phyloP scores from a whole-genome alignment of 2,888 invertebrate species.

The Strigamia crassipes region DNA sequence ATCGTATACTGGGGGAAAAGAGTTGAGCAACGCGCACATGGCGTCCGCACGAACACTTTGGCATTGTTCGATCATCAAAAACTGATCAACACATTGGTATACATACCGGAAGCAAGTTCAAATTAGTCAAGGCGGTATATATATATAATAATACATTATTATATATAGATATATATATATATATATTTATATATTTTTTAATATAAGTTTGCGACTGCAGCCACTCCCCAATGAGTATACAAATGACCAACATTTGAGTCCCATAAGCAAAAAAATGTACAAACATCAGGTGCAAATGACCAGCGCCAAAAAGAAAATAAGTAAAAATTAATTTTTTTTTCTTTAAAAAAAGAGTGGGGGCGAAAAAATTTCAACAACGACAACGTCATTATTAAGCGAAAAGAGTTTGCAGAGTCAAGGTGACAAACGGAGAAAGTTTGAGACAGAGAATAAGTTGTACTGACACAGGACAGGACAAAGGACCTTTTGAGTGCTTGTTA shows the following conservation, averaged over 20 bases:
- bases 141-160: slow-evolving; percentile 43
- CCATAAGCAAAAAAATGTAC: slow-evolving; percentile 48
- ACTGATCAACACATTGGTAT: slow-evolving; percentile 33
- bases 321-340: background rate
- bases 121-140: slow-evolving; percentile 36
- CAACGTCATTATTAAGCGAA: background rate
- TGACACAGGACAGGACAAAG: slow-evolving; percentile 26
- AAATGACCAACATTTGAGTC: slow-evolving; percentile 46
- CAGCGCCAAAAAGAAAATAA: slow-evolving; percentile 35
- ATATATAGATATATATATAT: slow-evolving; percentile 45
- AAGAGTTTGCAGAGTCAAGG: slow-evolving; percentile 4
- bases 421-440: slow-evolving; percentile 27
- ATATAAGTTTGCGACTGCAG: slow-evolving; percentile 30
- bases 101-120: slow-evolving; percentile 40
- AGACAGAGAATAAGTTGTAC: slow-evolving; percentile 27
- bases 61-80: slow-evolving; percentile 37
- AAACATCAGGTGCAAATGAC: slow-evolving; percentile 41
- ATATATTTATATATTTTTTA: slow-evolving; percentile 44
- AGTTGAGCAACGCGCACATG: slow-evolving; percentile 36
- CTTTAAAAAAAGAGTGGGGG: background rate
- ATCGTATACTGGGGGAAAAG: slow-evolving; percentile 41
- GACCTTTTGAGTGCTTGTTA: slow-evolving; percentile 42
- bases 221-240: slow-evolving; percentile 39
- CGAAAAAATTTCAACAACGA: background rate
- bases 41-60: slow-evolving; percentile 42